phyloP scores from a whole-genome alignment of 2,888 invertebrate species.

The Stenotaenia linearis region DNA sequence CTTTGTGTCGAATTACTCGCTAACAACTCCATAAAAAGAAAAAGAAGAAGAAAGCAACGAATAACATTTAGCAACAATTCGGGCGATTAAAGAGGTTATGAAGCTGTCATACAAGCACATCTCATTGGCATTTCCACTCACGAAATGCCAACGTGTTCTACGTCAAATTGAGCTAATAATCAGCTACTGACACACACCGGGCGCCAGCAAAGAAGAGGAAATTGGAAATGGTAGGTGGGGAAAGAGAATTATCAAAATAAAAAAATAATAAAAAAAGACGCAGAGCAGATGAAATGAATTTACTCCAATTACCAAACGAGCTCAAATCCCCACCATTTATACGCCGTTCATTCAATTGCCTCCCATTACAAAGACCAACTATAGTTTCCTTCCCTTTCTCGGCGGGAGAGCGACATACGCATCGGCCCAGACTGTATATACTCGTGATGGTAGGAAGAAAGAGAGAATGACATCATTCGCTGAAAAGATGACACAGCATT shows the following conservation, averaged over 20 bases:
- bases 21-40: neutral
- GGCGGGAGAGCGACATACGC: slow-evolving; percentile 2
- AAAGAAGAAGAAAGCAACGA: neutral
- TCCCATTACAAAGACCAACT: slow-evolving; percentile 7
- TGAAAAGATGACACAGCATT: slow-evolving; percentile 19
- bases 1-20: neutral
- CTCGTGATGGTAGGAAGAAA: neutral
- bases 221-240: neutral
- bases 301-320: slow-evolving; percentile 9
- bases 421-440: neutral
- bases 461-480: slow-evolving; percentile 11
- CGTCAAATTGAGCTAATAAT: slow-evolving; percentile 15
- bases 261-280: neutral
- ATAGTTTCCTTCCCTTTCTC: slow-evolving; percentile 11
- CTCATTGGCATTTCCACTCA: slow-evolving; percentile 15
- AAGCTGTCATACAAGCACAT: slow-evolving; percentile 13
- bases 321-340: slow-evolving; percentile 11
- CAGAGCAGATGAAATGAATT: neutral
- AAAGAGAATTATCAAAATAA: neutral
- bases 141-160: slow-evolving; percentile 12
- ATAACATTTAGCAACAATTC: neutral
- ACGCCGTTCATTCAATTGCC: slow-evolving; percentile 15
- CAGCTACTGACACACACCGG: neutral
- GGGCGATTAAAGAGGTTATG: neutral
- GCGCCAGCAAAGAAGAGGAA: neutral